phyloP scores from a whole-genome alignment of 1,140 invertebrate species.

The Trichonephila inaurata region DNA sequence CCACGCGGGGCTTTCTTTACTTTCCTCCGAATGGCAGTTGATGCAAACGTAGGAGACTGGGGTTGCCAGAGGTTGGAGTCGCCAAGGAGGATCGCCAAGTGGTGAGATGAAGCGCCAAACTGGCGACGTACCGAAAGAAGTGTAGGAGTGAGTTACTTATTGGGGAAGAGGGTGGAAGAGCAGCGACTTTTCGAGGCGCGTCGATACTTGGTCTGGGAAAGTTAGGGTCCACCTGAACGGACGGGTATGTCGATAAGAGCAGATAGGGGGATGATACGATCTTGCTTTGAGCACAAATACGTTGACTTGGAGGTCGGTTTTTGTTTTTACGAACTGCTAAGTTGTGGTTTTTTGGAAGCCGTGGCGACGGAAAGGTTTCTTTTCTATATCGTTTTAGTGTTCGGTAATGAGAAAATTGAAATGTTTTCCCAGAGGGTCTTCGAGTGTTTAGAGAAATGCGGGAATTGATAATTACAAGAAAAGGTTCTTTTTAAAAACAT shows the following conservation, averaged over 20 bases:
- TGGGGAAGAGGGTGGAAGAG: constrained; percentile 11
- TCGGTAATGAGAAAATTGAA: no score
- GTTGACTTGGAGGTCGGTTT: background rate
- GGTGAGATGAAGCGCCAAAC: background rate
- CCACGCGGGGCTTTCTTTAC: constrained; percentile 65
- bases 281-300: background rate
- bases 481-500: no score
- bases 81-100: background rate
- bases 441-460: no score
- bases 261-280: constrained; percentile 13
- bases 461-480: no score
- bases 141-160: constrained; percentile 25
- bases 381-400: no score
- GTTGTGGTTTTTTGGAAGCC: no score
- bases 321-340: background rate
- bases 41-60: constrained; percentile 49
- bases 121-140: background rate
- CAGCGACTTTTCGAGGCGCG: background rate
- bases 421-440: no score
- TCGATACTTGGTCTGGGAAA: constrained; percentile 41
- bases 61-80: constrained; percentile 24
- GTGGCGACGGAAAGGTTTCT: no score
- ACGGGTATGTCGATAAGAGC: background rate
- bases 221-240: background rate
- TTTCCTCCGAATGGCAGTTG: constrained; percentile 57